phyloP scores from a whole-genome alignment of 2,888 invertebrate species.

The Nipponacmea schrenckii region DNA sequence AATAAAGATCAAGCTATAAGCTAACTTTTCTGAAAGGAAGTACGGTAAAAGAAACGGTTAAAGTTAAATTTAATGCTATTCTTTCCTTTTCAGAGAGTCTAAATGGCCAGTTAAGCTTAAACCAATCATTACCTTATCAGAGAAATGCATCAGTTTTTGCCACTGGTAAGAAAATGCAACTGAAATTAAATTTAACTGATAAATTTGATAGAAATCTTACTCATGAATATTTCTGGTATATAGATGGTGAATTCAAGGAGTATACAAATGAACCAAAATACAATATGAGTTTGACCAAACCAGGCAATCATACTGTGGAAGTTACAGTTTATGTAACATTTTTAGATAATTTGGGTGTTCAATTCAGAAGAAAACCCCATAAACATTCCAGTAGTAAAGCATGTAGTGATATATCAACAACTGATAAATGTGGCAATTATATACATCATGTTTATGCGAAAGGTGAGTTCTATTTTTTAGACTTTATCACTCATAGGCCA shows the following conservation, averaged over 20 bases:
- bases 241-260: slow-evolving; percentile 9
- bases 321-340: slow-evolving; percentile 1
- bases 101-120: slow-evolving; percentile 31
- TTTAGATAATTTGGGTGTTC: not conserved
- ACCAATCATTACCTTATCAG: slow-evolving; percentile 30
- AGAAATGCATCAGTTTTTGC: slow-evolving; percentile 29
- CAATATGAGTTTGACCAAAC: not conserved
- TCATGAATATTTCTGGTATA: slow-evolving; percentile 27
- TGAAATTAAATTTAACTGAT: slow-evolving; percentile 35
- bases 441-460: slow-evolving; percentile 20
- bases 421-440: slow-evolving; percentile 19
- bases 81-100: slow-evolving; percentile 30
- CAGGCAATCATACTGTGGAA: slow-evolving; percentile 3
- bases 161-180: slow-evolving; percentile 25
- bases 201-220: slow-evolving; percentile 19
- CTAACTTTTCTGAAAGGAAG: too few relatives aligned
- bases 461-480: slow-evolving; percentile 18
- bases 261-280: not conserved
- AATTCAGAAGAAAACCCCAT: too few relatives aligned
- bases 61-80: not conserved
- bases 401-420: not conserved
- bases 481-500: not conserved
- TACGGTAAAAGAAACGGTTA: too few relatives aligned
- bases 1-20: too few relatives aligned
- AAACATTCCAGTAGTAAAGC: not conserved